Base-by-base conservation (phyloP, 2,888 invertebrate species). In the Acleris literana region DNA sequence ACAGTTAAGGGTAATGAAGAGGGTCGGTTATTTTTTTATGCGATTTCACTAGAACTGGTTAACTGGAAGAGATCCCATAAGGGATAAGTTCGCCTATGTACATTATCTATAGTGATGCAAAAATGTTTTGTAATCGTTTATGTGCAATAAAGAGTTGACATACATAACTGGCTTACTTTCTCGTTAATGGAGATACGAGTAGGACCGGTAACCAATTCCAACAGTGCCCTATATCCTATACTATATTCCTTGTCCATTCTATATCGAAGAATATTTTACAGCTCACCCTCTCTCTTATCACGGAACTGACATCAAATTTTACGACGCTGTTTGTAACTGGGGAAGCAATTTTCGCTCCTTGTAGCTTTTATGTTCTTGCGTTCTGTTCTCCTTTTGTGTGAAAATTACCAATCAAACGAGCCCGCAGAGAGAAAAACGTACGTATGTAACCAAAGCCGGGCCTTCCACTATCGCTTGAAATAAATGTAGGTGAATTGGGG, bases 261-360 rank as follows among this genome's bases (percentile, higher is more conserved):
- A 53, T 53, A 46, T 33, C 39, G 43, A 52, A 56, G 61, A 39
- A 44, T 52, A 65, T 56, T 57, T 56, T 56, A 66, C 60, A 57
- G 22, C 51, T 17, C 46, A 46, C 29, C 22, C n/a, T 29, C 51
- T 44, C 18, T 53, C 53, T 53, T 66, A 62, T 62, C 66, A 57
- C 66, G 62, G 57, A 52, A 57, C 48, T 55, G 60, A 56, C 60
- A 49, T 64, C 49, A 51, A 55, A 65, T 20, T 66, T 66, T 66
- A 62, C 39, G 66, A 66, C 17, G 52, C 55, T 51, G 18, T 52
- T 55, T 44, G 20, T 29, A 44, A 44, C 51, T 52, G 29, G 51
- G 48, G 56, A 61, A 56, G 46, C 61, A 52, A 60, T 62, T 66
- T 56, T 62, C 48, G 52, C 25, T 53, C 51, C 43, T 63, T 46